Conservation (phyloP, 2,113 vertebrate species). For the Dicrurus megarhynchus region DNA sequence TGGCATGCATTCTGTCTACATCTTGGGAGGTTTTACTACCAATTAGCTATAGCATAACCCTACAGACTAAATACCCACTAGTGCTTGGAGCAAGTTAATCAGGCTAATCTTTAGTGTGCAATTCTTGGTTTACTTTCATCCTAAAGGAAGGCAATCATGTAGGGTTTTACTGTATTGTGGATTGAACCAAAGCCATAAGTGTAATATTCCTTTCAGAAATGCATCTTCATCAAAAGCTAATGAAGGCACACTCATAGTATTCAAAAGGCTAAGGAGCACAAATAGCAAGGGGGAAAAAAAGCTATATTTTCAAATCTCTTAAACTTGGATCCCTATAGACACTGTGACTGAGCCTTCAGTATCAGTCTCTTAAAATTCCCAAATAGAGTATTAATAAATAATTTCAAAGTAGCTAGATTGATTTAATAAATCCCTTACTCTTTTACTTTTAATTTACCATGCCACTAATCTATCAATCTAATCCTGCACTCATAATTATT, state of each 20-base stretch:
- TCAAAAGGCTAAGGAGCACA: neutral
- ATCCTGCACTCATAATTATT: conserved; percentile 63
- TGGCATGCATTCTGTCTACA: neutral
- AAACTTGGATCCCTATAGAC: neutral
- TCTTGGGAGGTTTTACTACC: neutral
- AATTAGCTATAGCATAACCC: neutral
- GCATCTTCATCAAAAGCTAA: neutral
- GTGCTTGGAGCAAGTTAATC: neutral
- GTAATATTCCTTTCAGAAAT: neutral
- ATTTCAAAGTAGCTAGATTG: conserved; percentile 43
- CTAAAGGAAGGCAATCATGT: neutral
- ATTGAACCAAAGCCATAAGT: neutral
- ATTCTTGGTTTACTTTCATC: neutral
- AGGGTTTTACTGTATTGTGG: neutral
- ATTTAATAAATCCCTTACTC: conserved; percentile 41
- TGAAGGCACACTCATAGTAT: neutral
- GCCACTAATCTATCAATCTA: conserved; percentile 63
- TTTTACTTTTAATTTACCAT: conserved; percentile 60
- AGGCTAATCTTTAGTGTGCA: neutral
- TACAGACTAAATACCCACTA: neutral
- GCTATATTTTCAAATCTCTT: neutral
- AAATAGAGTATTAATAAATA: conserved; percentile 44
- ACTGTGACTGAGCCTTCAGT: neutral
- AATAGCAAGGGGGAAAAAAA: neutral
- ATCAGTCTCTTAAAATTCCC: conserved; percentile 1